phyloP scores from a whole-genome alignment of 1,140 invertebrate species.

The Drosophila watanabei region DNA sequence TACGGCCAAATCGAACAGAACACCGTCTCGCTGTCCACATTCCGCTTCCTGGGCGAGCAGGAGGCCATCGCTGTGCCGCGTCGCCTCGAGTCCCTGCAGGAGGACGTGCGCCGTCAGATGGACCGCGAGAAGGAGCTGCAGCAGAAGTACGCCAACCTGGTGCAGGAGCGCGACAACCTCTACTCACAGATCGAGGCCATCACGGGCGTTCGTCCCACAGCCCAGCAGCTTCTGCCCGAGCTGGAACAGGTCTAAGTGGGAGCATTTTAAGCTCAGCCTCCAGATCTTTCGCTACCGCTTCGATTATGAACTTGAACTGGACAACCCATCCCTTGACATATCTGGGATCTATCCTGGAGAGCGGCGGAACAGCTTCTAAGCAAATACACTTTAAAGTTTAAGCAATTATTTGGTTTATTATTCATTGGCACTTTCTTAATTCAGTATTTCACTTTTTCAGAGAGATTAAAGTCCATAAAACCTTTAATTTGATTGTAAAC shows the following conservation, averaged over 20 bases:
- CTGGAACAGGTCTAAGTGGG: constrained; percentile 21
- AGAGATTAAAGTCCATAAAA: no score
- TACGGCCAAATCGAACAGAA: constrained; percentile 96
- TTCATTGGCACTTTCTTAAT: constrained; percentile 1
- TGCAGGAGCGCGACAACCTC: constrained; percentile 66
- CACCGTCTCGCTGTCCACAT: constrained; percentile 95
- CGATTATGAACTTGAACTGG: neutral
- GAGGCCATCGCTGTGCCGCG: constrained; percentile 96
- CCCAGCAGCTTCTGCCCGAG: constrained; percentile 53
- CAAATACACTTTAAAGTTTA: neutral
- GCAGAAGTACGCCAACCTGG: constrained; percentile 77
- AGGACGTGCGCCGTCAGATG: constrained; percentile 96
- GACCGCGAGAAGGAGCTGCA: constrained; percentile 96
- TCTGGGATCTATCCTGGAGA: neutral
- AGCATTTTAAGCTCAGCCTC: neutral
- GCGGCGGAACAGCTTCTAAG: neutral
- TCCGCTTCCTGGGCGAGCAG: constrained; percentile 95
- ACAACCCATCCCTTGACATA: neutral
- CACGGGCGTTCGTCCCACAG: constrained; percentile 51
- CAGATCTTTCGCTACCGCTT: neutral
- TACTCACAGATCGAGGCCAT: constrained; percentile 57
- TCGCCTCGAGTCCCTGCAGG: constrained; percentile 94
- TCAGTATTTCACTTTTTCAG: no score
- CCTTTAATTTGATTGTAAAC: neutral
- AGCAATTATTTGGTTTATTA: neutral